A percentile compares a stretch with the other conserved stretches of the same genome.
Evolutionary conservation across 2,113 vertebrate genomes (phyloP).

Genomic region (Dicentrarchus labrax): DNA sequence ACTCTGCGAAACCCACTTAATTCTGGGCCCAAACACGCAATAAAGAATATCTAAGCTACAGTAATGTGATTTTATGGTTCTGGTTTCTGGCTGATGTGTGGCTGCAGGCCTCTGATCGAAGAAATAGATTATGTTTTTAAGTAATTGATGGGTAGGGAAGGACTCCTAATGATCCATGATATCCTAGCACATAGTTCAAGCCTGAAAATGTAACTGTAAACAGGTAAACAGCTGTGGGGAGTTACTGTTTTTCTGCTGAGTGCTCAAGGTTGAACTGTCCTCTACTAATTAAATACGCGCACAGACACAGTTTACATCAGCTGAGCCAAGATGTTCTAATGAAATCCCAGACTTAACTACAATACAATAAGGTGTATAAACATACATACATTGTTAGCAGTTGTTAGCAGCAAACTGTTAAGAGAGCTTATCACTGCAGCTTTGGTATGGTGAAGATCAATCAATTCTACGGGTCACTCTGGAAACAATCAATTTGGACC

Average conservation of each 20-base stretch:
- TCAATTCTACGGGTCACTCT: constrained; percentile 67
- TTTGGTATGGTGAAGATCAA: constrained; percentile 64
- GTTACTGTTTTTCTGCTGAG: neutral
- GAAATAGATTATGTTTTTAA: constrained; percentile 36
- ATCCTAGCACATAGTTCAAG: neutral
- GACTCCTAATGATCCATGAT: constrained; percentile 22
- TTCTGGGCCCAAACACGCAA: constrained; percentile 17
- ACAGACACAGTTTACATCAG: neutral
- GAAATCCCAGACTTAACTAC: neutral
- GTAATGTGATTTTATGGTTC: constrained; percentile 40
- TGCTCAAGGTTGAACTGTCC: neutral
- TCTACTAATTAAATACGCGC: neutral
- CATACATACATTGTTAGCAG: neutral
- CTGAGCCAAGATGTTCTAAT: neutral
- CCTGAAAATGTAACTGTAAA: constrained; percentile 8
- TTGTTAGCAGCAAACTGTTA: constrained; percentile 34
- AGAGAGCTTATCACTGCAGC: constrained; percentile 51
- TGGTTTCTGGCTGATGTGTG: constrained; percentile 18
- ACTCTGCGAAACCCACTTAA: constrained; percentile 42
- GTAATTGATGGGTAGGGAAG: constrained; percentile 16
- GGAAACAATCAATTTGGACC: constrained; percentile 77
- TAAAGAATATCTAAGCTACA: constrained; percentile 40
- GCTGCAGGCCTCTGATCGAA: constrained; percentile 38
- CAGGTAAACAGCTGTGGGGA: constrained; percentile 11
- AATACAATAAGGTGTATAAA: neutral